Percentiles rank a stretch among this genome's conserved stretches.
phyloP scores from a whole-genome alignment of 1,140 invertebrate genomes.

The Zaprionus ornatus region DNA sequence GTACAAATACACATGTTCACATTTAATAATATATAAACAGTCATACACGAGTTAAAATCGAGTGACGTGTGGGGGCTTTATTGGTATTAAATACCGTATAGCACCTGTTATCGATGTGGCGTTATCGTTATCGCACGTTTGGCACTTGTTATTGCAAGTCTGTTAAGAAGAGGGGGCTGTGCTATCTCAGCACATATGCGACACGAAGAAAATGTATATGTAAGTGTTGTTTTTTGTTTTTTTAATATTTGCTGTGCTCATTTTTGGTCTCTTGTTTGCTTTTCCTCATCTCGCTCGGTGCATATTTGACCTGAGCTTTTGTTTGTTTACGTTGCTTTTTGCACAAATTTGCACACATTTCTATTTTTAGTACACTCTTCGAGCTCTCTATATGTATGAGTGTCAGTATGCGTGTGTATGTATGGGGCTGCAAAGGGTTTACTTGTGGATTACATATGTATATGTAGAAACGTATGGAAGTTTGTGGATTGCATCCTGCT shows the following conservation, averaged over 20 bases:
- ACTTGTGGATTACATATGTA: neutral
- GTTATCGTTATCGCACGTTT: slow-evolving; percentile 1
- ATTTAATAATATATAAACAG: slow-evolving; percentile 9
- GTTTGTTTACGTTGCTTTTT: slow-evolving; percentile 44
- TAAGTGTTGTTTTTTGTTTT: neutral
- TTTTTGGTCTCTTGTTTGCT: slow-evolving; percentile 34
- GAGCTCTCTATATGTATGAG: slow-evolving; percentile 21
- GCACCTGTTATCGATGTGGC: slow-evolving; percentile 28
- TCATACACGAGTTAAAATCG: neutral
- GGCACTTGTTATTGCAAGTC: neutral
- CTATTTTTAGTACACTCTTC: slow-evolving; percentile 50
- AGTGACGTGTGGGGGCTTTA: slow-evolving; percentile 19
- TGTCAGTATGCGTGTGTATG: slow-evolving; percentile 6
- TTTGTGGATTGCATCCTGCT: slow-evolving; percentile 21
- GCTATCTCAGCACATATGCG: neutral
- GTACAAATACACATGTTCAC: neutral
- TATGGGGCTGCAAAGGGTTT: slow-evolving; percentile 13
- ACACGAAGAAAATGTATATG: neutral
- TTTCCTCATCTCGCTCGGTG: slow-evolving; percentile 19
- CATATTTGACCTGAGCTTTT: slow-evolving; percentile 47
- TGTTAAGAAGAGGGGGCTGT: neutral
- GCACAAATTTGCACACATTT: slow-evolving; percentile 31
- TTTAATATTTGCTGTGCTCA: slow-evolving; percentile 30
- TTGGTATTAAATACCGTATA: slow-evolving; percentile 12
- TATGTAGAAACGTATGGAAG: neutral